Evolutionary conservation across 2,113 vertebrate genomes (phyloP), one percentile per base, ranked within the genome.

Genomic region (Atherinomorus stipes): DNA sequence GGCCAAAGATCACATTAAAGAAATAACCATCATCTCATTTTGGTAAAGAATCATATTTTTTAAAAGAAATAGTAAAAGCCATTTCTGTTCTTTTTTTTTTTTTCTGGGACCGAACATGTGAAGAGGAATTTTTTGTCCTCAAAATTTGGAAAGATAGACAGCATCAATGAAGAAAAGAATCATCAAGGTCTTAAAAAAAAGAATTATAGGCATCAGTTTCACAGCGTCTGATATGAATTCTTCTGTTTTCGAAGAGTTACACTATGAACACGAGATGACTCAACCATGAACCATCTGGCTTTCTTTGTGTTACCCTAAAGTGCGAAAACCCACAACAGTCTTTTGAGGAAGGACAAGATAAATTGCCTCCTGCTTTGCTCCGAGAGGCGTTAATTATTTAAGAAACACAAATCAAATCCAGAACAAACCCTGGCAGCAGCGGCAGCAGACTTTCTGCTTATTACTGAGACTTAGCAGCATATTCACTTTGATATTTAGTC

Each of bases 301-400:
- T 31, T 58, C 52, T 76, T 56, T 34, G 51, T 63, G 15, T 63
- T 84, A 15, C 64, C 40, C 59, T 53, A 52, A 82, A 79, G 47
- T 40, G 37, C 49, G 31, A 66, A 75, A 83, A 65, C 31, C 66
- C 28, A 64, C 76, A 72, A 23, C 47, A 18, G 44, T 49, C 44
- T 50, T 76, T 59, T 52, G 44, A 74, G 72, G 68, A 79, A 83
- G 64, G 54, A 74, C 71, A 64, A 37, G 57, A 78, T 75, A 49
- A 62, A 78, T 72, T 16, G 47, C 52, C 77, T 71, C 34, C 13
- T 18, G 9, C 21, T 56, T 71, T 7, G 16, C 76, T 73, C 38
- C 7, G 15, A 68, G 71, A 79, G 47, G 34, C 40, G 21, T 88
- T 74, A 79, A 84, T 85, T 76, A 85, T 85, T 88, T 19, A 85